Percentiles rank a stretch among this genome's conserved stretches.
Evolutionary conservation across 2,113 vertebrate genomes (phyloP).

Genomic region (Camelus dromedarius): DNA sequence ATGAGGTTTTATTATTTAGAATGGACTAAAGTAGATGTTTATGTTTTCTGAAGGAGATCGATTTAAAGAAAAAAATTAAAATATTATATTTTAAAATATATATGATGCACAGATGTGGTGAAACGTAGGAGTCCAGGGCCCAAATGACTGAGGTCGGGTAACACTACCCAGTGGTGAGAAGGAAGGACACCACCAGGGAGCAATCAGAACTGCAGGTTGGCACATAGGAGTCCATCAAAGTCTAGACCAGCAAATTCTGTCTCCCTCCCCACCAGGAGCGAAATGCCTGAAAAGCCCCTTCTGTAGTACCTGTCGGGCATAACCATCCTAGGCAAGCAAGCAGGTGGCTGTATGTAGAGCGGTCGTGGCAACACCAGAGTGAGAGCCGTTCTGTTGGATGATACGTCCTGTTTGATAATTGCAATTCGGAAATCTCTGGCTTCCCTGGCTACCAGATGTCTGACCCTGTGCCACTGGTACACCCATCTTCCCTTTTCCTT

Average conservation of each 20-base stretch:
- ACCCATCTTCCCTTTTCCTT: not conserved
- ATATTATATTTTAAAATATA: not conserved
- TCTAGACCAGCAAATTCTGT: not conserved
- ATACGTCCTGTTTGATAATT: not conserved
- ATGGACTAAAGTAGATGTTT: not conserved
- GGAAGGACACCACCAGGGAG: not conserved
- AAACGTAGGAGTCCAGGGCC: not conserved
- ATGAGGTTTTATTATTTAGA: slow-evolving; percentile 9
- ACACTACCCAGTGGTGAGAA: not conserved
- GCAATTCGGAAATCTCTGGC: not conserved
- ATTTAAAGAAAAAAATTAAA: slow-evolving; percentile 22
- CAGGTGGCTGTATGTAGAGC: not conserved
- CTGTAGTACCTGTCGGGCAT: fast-evolving
- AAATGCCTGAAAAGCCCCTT: not conserved
- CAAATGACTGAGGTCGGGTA: not conserved
- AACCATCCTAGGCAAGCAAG: not conserved
- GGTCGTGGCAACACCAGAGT: not conserved
- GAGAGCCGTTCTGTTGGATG: not conserved
- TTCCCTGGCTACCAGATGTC: not conserved
- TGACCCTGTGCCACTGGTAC: not conserved
- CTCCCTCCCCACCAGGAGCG: not conserved
- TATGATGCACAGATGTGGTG: not conserved
- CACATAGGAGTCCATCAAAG: not conserved
- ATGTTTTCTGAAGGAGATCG: not conserved
- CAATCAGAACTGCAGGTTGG: not conserved